Percentiles rank a stretch among this genome's conserved stretches.
Evolutionary conservation across 2,888 invertebrate species (phyloP).

Genomic region (Brachypalpus laphriformis): DNA sequence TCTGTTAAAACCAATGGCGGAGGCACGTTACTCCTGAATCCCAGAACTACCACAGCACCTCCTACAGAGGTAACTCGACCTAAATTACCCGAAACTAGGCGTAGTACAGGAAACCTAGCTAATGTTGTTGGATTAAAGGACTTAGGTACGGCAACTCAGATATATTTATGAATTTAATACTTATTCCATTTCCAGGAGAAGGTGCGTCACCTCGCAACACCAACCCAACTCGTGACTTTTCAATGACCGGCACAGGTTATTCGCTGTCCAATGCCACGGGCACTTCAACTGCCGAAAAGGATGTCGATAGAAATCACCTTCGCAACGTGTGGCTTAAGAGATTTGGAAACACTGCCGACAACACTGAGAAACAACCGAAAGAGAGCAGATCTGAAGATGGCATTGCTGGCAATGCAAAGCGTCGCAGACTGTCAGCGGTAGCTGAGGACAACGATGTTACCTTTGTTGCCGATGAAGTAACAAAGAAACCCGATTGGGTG

Average conservation of each 20-base stretch:
- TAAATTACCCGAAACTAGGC: constrained; percentile 32
- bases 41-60: constrained; percentile 69
- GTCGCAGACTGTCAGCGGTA: constrained; percentile 75
- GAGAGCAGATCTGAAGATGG: not conserved
- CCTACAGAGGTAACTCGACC: constrained; percentile 6
- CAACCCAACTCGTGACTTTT: constrained; percentile 35
- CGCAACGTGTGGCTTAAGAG: constrained; percentile 79
- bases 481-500: constrained; percentile 73
- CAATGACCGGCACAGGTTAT: constrained; percentile 76
- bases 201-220: constrained; percentile 6
- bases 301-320: constrained; percentile 76
- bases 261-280: constrained; percentile 52
- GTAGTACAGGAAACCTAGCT: constrained; percentile 67
- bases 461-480: constrained; percentile 69
- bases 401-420: constrained; percentile 75
- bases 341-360: constrained; percentile 72
- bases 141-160: constrained; percentile 43
- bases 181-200: constrained; percentile 10
- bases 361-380: not conserved
- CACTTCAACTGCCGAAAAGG: not conserved
- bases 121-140: constrained; percentile 78
- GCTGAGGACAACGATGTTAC: not conserved
- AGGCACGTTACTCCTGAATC: constrained; percentile 77
- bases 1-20: constrained; percentile 77
- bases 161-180: not conserved